phyloP scores from a whole-genome alignment of 1,140 invertebrate species.

The Drosophila parvula region DNA sequence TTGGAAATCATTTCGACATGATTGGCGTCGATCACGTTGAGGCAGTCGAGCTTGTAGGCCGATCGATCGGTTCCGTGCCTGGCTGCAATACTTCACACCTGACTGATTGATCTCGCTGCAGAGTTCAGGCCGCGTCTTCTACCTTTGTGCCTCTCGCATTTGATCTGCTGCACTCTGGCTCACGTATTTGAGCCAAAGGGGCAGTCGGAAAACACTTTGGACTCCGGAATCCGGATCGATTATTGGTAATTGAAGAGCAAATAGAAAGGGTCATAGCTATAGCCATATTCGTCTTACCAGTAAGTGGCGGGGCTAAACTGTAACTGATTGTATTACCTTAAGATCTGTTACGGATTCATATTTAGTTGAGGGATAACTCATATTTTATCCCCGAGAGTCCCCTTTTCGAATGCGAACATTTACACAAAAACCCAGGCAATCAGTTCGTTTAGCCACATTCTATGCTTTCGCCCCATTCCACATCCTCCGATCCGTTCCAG shows the following conservation, averaged over 20 bases:
- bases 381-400: neutral
- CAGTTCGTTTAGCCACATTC: constrained; percentile 20
- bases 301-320: constrained; percentile 13
- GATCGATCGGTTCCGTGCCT: constrained; percentile 53
- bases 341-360: constrained; percentile 1
- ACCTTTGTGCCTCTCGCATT: constrained; percentile 34
- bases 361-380: neutral
- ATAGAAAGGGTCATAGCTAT: constrained; percentile 50
- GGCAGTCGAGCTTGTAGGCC: constrained; percentile 29
- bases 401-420: neutral
- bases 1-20: constrained; percentile 62
- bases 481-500: constrained; percentile 46
- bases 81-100: constrained; percentile 73
- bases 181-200: constrained; percentile 50
- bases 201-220: constrained; percentile 37
- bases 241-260: constrained; percentile 53
- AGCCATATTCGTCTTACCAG: neutral
- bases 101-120: constrained; percentile 69
- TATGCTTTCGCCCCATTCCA: constrained; percentile 1
- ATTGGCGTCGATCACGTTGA: constrained; percentile 76
- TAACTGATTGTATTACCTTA: constrained; percentile 25
- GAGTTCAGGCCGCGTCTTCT: constrained; percentile 33
- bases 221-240: constrained; percentile 34
- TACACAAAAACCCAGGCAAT: constrained; percentile 1
- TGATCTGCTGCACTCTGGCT: constrained; percentile 56